These are phyloP conservation scores for Zygothrica quintamaculata DNA, from an alignment of 2,888 invertebrate species.

Conservation along the genomic window DNA sequence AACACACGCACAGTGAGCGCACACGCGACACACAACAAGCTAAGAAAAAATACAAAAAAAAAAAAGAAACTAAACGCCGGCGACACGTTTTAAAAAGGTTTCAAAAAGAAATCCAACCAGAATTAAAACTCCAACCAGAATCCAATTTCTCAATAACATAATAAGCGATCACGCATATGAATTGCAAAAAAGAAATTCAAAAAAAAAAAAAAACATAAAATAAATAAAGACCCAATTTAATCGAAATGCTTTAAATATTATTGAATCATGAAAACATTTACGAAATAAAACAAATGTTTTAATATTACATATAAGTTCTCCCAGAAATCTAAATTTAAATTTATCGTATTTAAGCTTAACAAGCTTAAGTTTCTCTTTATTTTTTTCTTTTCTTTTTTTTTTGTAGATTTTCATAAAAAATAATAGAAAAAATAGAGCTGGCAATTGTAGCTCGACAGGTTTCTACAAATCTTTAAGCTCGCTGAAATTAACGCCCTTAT, in stretches of 20 bases:
- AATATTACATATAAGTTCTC: too few relatives aligned
- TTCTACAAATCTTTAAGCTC: constrained; percentile 16
- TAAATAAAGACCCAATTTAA: too few relatives aligned
- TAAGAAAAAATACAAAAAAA: constrained; percentile 10
- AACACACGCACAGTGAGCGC: too few relatives aligned
- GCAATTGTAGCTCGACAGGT: constrained; percentile 38
- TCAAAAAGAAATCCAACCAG: too few relatives aligned
- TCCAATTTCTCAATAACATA: constrained; percentile 20
- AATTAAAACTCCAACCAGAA: constrained; percentile 35
- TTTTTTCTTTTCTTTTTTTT: not conserved
- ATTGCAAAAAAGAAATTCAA: constrained; percentile 5
- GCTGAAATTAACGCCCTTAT: constrained; percentile 8
- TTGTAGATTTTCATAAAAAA: constrained; percentile 2
- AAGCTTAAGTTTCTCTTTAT: too few relatives aligned
- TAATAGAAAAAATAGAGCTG: constrained; percentile 18
- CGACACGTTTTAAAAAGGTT: constrained; percentile 27
- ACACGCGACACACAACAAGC: not conserved
- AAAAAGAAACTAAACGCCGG: too few relatives aligned
- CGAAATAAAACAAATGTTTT: too few relatives aligned
- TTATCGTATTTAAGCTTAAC: too few relatives aligned
- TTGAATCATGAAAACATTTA: too few relatives aligned
- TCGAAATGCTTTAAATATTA: too few relatives aligned
- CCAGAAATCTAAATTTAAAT: too few relatives aligned
- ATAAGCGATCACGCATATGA: constrained; percentile 55
- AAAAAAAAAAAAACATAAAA: too few relatives aligned